These are phyloP conservation scores for Eurypyga helias DNA, from an alignment of 2,113 vertebrate genomes.

Conservation along the genomic window DNA sequence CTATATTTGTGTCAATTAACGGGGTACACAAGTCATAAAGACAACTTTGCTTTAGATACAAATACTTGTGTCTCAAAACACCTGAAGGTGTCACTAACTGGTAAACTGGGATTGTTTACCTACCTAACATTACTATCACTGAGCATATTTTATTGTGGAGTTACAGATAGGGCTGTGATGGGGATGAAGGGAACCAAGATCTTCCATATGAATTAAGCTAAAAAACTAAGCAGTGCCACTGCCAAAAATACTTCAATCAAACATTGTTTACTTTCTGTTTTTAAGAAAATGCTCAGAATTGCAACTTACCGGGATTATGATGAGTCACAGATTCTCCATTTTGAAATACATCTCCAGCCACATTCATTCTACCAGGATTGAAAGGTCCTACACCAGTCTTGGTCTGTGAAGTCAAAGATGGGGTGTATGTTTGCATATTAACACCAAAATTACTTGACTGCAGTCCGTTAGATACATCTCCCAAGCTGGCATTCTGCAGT, in stretches of 20 bases:
- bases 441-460: conserved; percentile 93
- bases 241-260: background rate
- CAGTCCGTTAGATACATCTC: conserved; percentile 88
- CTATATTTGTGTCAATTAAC: background rate
- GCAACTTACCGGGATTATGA: conserved; percentile 87
- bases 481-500: conserved; percentile 84
- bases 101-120: background rate
- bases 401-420: conserved; percentile 85
- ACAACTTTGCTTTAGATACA: background rate
- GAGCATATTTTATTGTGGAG: background rate
- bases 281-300: background rate
- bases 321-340: conserved; percentile 93
- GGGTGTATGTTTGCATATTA: conserved; percentile 86
- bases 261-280: background rate
- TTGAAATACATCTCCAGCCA: conserved; percentile 89
- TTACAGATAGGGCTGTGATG: background rate
- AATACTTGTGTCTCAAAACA: background rate
- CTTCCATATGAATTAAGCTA: background rate
- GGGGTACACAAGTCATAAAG: background rate
- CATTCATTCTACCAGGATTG: conserved; percentile 92
- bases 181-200: background rate
- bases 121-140: background rate
- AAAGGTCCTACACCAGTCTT: conserved; percentile 88
- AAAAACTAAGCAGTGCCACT: background rate
- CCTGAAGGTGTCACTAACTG: background rate